A percentile compares a stretch with the other conserved stretches of the same genome.
Conservation (phyloP, 2,797 vertebrate species). For the Silurus lanzhouensis region DNA sequence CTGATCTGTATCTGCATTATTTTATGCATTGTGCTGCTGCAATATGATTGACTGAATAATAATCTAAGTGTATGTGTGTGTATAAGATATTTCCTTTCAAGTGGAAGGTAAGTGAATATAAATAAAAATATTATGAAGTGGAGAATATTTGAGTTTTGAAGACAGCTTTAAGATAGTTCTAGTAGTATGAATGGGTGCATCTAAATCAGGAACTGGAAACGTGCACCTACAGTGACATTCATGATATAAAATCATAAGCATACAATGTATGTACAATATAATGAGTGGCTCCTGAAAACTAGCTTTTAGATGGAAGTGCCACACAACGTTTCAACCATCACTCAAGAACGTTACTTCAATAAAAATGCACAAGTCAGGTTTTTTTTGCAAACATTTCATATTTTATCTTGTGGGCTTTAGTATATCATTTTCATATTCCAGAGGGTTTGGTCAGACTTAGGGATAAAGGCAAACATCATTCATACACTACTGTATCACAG, state of each 20-base stretch:
- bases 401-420: constrained; percentile 50
- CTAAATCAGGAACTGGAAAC: not conserved
- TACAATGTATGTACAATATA: not conserved
- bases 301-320: not conserved
- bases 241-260: not conserved
- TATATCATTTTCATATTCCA: constrained; percentile 55
- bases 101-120: not conserved
- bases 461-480: constrained; percentile 70
- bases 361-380: constrained; percentile 30
- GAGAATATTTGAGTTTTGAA: too few species aligned
- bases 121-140: not conserved
- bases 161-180: not conserved
- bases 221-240: not conserved
- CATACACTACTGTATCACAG: constrained; percentile 69
- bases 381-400: constrained; percentile 58
- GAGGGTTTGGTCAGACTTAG: constrained; percentile 64
- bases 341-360: not conserved
- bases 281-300: too few species aligned
- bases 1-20: too few species aligned
- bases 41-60: too few species aligned
- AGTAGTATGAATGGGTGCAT: not conserved
- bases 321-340: not conserved
- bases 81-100: too few species aligned
- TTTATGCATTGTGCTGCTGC: too few species aligned
- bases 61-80: too few species aligned